phyloP scores from a whole-genome alignment of 2,797 vertebrate species.

The Sphaeramia orbicularis region DNA sequence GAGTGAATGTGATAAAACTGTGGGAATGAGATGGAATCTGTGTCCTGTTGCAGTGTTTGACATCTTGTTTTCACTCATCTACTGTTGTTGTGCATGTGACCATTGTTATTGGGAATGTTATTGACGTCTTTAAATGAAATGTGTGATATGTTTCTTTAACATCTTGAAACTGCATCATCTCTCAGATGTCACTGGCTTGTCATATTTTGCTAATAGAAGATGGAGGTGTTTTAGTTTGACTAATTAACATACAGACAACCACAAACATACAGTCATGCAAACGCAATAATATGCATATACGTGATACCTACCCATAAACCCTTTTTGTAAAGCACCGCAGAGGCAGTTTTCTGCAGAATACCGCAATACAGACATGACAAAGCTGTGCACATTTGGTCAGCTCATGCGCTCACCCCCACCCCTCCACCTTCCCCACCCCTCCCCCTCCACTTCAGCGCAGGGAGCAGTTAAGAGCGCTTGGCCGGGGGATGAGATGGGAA shows the following conservation, averaged over 20 bases:
- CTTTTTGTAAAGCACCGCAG: constrained; percentile 6
- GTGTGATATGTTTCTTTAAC: constrained; percentile 3
- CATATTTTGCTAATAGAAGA: constrained; percentile 15
- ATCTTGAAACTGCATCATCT: constrained; percentile 1
- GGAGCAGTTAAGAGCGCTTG: constrained; percentile 29
- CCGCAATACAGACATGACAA: constrained; percentile 28
- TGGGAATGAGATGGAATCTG: not conserved
- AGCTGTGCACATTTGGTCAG: constrained; percentile 18
- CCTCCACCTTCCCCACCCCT: too few species aligned
- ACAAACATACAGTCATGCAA: not conserved
- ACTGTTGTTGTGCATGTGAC: constrained; percentile 1
- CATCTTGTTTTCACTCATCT: constrained; percentile 2
- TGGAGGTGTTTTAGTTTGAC: constrained; percentile 2
- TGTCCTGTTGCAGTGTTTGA: not conserved
- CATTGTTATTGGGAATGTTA: constrained; percentile 8
- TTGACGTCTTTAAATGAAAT: constrained; percentile 13
- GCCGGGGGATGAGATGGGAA: constrained; percentile 58
- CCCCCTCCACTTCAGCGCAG: constrained; percentile 33
- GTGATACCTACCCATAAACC: not conserved
- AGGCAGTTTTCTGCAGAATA: constrained; percentile 28
- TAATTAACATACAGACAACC: not conserved
- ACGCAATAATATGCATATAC: not conserved
- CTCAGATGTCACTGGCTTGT: constrained; percentile 29
- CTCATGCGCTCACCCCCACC: constrained; percentile 16
- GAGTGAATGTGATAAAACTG: not conserved